Evolutionary conservation across 2,888 invertebrate genomes (phyloP), one percentile per base, ranked within the genome.

Genomic region (Erynnis tages): DNA sequence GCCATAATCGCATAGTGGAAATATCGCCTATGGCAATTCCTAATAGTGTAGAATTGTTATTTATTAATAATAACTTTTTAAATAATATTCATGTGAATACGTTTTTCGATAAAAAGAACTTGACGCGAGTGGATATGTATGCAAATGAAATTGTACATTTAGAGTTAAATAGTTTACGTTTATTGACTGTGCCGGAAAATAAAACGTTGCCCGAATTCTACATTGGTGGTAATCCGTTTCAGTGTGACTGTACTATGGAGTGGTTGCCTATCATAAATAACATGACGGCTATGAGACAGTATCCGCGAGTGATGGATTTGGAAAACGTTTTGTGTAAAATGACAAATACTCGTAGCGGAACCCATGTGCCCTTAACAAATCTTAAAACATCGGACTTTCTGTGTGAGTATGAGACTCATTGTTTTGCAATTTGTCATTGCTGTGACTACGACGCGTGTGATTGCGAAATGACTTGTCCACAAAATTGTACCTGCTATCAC

Each of bases 401-500:
- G 66, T 98, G 97, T 88, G 94, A 94, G 69, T 98, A 98, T 90
- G 95, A 96, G 74, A 94, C 95, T 47, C 97, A 97, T 84, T 98
- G 98, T 87, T 97, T 97, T 82, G 95, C 97, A 30, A 92, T 96
- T 44, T 98, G 98, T 83, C 96, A 97, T 78, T 98, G 98, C 84
- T 98, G 98, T 84, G 97, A 97, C 77, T 98, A 96, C 77, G 97
- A 97, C 76, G 96, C 96, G 57, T 98, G 98, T 83, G 98, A 98
- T 83, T 98, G 98, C 86, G 97, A 98, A 90, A 97, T 97, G 95
- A 97, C 96, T 59, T 98, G 98, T 74, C 98, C 98, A 23, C 92
- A 93, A 67, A 96, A 96, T 71, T 98, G 98, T 89, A 94, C 95
- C 63, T 98, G 98, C 82, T 98, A 96, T 86, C 97, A 97, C 80